These are phyloP conservation scores for Petrophora chlorosata DNA, from an alignment of 2,888 invertebrate genomes.

Conservation along the genomic window DNA sequence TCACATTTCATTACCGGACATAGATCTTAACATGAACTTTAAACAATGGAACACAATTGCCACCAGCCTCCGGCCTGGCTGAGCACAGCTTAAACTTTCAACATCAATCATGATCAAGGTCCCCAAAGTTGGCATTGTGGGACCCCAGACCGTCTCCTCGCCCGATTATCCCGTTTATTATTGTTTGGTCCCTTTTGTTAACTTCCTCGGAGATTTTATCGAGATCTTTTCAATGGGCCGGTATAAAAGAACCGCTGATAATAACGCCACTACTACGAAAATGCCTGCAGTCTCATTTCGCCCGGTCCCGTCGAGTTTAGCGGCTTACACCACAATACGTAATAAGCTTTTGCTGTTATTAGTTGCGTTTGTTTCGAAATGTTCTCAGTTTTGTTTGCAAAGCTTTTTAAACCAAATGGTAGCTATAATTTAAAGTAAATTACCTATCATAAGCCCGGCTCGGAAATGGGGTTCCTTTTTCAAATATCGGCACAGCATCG, in stretches of 20 bases:
- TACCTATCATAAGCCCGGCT: background rate
- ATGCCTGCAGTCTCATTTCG: constrained; percentile 19
- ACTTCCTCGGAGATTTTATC: constrained; percentile 35
- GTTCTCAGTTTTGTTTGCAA: constrained; percentile 6
- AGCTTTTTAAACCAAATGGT: constrained; percentile 3
- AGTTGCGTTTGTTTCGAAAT: constrained; percentile 15
- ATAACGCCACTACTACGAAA: constrained; percentile 15
- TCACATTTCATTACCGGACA: constrained; percentile 11
- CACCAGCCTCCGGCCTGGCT: constrained; percentile 21
- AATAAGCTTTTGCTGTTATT: constrained; percentile 18
- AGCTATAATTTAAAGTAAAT: constrained; percentile 4
- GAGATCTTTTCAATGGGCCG: constrained; percentile 31
- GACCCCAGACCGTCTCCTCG: constrained; percentile 20
- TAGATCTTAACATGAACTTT: constrained; percentile 16
- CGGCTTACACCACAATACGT: constrained; percentile 13
- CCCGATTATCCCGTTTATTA: constrained; percentile 39
- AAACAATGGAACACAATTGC: constrained; percentile 38
- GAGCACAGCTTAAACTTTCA: constrained; percentile 24
- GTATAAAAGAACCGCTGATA: constrained; percentile 22
- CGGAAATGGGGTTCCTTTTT: constrained; percentile 17
- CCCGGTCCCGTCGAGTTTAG: constrained; percentile 1
- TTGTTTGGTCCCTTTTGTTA: constrained; percentile 40
- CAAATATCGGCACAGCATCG: constrained; percentile 28
- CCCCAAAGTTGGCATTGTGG: constrained; percentile 34
- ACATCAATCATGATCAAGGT: constrained; percentile 39